Evolutionary conservation across 2,113 vertebrate genomes (phyloP), one percentile per base, ranked within the genome.

Genomic region (Prietella phreatophila): DNA sequence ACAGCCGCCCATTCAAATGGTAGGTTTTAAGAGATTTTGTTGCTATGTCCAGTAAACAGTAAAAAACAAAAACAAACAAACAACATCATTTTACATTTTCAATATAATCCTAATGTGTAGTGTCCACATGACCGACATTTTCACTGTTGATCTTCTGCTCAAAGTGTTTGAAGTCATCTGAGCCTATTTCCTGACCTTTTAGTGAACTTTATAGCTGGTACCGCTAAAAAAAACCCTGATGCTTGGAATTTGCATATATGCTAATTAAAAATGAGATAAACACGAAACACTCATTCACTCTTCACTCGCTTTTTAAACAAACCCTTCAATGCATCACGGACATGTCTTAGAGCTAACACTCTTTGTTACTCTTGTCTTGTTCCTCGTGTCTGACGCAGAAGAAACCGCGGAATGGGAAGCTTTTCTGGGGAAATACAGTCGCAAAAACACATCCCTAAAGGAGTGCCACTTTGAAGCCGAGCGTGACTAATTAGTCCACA

Each of bases 401-500:
- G 73, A 69, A 58, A 13, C 25, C 56, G 33, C 65, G 61, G 42
- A 75, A 75, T 39, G 61, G 6, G 82, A 56, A 55, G 47, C 2
- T 27, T 6, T 79, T 55, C 15, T 78, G 50, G 50, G 25, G 69
- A 71, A 65, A 69, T 25, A 71, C 33, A 50, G 61, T 75, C 17
- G 36, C 69, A 47, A 50, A 50, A 84, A 30, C 80, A 63, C 60
- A 22, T 79, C 80, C 86, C 84, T 71, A 36, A 86, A 63, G 80
- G 86, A 86, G 73, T 22, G 22, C 30, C 47, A 84, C 88, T 91
- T 81, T 86, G 81, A 89, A 84, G 83, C 88, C 14, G 79, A 89
- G 81, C 82, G 82, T 82, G 55, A 76, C 79, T 84, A 91, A 91
- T 89, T 91, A 84, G 88, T 88, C 79, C n/a, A n/a, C n/a, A n/a